Percentiles rank a stretch among this genome's conserved stretches.
Conservation (phyloP, 2,797 vertebrate species). For the Muscicapa striata region DNA sequence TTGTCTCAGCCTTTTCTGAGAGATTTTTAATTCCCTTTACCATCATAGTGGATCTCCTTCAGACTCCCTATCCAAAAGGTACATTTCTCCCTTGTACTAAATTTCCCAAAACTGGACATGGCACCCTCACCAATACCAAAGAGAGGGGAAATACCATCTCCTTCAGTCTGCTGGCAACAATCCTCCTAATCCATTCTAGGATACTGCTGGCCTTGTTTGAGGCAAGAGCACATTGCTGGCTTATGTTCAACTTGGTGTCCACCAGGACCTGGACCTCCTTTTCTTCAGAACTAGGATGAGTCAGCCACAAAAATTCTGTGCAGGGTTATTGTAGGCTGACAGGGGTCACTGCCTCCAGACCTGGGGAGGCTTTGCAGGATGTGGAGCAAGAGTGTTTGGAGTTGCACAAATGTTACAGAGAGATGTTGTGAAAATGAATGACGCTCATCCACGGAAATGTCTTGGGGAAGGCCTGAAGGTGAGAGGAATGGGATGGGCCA, state of each 20-base stretch:
- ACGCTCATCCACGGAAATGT: fast-evolving
- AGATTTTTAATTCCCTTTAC: neutral
- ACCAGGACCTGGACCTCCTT: neutral
- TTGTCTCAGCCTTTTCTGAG: neutral
- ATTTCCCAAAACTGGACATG: neutral
- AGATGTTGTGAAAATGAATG: neutral
- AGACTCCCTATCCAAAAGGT: neutral
- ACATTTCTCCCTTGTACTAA: neutral
- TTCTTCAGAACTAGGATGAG: neutral
- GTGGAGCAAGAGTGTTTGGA: neutral
- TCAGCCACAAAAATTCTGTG: neutral
- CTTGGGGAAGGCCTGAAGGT: neutral
- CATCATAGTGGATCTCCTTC: neutral
- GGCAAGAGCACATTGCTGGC: neutral
- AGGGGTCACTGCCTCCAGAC: neutral
- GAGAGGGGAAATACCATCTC: neutral
- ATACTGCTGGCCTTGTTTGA: neutral
- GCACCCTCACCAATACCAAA: neutral
- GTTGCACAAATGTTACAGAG: neutral
- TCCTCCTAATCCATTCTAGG: neutral
- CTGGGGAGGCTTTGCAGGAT: neutral
- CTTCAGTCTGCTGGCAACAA: neutral
- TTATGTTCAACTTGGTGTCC: neutral
- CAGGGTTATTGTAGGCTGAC: neutral
- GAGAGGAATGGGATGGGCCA: neutral